Percentiles rank a stretch among this genome's conserved stretches.
These are phyloP conservation scores for Brachionus rubens DNA, from an alignment of 1,140 invertebrate genomes.

Conservation along the genomic window DNA sequence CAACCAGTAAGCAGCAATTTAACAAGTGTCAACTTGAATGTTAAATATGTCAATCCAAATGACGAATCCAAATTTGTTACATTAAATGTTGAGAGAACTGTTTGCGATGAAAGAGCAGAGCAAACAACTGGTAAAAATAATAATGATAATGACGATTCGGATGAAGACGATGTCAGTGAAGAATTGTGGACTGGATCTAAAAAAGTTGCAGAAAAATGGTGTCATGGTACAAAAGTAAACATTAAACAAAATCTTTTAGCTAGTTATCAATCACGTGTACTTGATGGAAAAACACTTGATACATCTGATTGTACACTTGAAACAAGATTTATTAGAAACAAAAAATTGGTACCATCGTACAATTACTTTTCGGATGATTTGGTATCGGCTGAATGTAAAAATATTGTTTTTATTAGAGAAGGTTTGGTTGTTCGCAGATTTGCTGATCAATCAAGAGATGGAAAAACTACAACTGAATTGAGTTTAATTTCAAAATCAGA, in stretches of 20 bases:
- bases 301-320: neutral
- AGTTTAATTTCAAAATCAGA: neutral
- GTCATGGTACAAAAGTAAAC: conserved; percentile 25
- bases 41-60: neutral
- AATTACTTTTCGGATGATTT: neutral
- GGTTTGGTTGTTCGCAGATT: neutral
- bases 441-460: neutral
- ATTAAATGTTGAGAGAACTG: neutral
- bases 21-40: neutral
- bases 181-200: neutral
- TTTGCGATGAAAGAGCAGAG: neutral
- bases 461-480: neutral
- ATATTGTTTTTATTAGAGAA: neutral
- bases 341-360: neutral
- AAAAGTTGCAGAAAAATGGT: neutral
- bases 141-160: neutral
- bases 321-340: neutral
- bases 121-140: neutral
- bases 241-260: conserved; percentile 8
- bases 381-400: neutral
- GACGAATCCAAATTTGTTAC: neutral
- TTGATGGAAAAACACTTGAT: neutral
- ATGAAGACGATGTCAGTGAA: neutral
- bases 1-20: neutral
- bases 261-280: neutral